These are phyloP conservation scores for Sebastes reedi DNA, from an alignment of 2,797 vertebrate genomes.

Conservation along the genomic window DNA sequence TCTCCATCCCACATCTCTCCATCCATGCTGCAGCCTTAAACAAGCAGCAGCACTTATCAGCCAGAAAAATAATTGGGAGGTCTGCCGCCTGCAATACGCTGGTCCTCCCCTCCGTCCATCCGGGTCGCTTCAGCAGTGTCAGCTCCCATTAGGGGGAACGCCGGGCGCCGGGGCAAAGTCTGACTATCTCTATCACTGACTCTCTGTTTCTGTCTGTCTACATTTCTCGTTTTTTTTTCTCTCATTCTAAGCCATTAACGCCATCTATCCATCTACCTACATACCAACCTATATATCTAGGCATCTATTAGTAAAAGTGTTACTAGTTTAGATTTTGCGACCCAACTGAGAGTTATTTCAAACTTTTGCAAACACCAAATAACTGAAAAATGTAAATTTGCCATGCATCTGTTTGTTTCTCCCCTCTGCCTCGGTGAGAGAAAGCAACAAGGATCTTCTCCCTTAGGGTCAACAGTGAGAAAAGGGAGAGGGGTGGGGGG, in stretches of 20 bases:
- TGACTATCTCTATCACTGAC: conserved; percentile 48
- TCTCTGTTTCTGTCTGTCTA: conserved; percentile 17
- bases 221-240: background rate
- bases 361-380: background rate
- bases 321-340: background rate
- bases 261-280: background rate
- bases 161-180: conserved; percentile 33
- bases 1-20: conserved; percentile 33
- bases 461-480: conserved; percentile 40
- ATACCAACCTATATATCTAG: background rate
- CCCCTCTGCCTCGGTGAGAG: background rate
- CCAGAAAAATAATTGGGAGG: conserved; percentile 86
- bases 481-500: background rate
- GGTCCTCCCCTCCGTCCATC: conserved; percentile 74
- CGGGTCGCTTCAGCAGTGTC: conserved; percentile 77
- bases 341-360: background rate
- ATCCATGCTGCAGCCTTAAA: conserved; percentile 72
- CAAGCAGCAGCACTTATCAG: conserved; percentile 81
- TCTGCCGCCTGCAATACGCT: conserved; percentile 75
- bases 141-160: conserved; percentile 74
- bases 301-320: background rate
- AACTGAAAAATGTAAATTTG: background rate
- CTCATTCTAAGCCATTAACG: conserved; percentile 16
- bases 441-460: conserved; percentile 34
- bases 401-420: background rate